Percentiles rank a stretch among this genome's conserved stretches.
These are phyloP conservation scores for Amorpha juglandis DNA, from an alignment of 2,888 invertebrate genomes.

Conservation along the genomic window DNA sequence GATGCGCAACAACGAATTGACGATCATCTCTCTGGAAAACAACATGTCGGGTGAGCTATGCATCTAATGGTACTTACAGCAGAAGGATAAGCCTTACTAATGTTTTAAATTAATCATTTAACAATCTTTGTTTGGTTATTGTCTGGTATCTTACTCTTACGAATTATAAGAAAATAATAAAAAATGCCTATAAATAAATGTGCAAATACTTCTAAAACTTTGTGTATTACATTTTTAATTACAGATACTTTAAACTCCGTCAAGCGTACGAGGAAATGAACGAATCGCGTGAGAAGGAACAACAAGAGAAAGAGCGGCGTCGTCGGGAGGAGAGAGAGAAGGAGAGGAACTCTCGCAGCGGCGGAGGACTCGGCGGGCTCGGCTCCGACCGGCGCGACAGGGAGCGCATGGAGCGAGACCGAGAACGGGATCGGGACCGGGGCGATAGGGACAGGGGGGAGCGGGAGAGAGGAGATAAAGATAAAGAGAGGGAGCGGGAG, in stretches of 20 bases:
- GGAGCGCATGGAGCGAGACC: slow-evolving; percentile 74
- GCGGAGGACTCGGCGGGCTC: slow-evolving; percentile 69
- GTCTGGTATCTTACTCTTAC: too few species aligned
- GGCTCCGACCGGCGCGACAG: slow-evolving; percentile 74
- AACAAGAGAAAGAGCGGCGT: slow-evolving; percentile 83
- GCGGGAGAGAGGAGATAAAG: slow-evolving; percentile 57
- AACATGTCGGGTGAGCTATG: slow-evolving; percentile 94
- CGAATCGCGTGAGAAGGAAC: slow-evolving; percentile 84
- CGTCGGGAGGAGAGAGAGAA: slow-evolving; percentile 76
- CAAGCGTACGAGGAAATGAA: slow-evolving; percentile 88
- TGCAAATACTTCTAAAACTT: too few species aligned
- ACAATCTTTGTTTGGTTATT: too few species aligned
- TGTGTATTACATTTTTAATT: neutral
- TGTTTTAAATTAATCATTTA: too few species aligned
- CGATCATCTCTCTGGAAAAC: slow-evolving; percentile 99
- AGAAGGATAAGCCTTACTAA: too few species aligned
- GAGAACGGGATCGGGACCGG: slow-evolving; percentile 66
- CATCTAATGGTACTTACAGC: neutral
- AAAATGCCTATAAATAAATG: too few species aligned
- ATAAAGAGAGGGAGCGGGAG: slow-evolving; percentile 46
- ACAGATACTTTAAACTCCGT: slow-evolving; percentile 87
- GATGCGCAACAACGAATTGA: slow-evolving; percentile 99
- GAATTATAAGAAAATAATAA: too few species aligned
- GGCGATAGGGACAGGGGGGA: slow-evolving; percentile 62
- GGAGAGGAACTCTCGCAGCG: slow-evolving; percentile 61